Evolutionary conservation across 2,888 invertebrate genomes (phyloP), one percentile per base, ranked within the genome.

Genomic region (Beris chalybata): DNA sequence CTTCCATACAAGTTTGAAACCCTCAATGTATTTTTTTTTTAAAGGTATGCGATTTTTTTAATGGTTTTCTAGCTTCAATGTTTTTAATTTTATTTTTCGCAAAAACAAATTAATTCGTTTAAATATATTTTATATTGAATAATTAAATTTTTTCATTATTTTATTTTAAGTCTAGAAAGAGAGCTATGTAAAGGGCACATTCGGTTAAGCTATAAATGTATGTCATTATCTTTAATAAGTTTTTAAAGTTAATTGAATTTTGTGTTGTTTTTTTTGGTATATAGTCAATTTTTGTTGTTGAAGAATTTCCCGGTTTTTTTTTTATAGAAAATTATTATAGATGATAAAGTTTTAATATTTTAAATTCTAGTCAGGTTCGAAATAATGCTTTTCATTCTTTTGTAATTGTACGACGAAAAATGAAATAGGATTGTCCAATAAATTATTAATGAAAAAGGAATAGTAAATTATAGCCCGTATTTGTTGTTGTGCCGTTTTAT

Each of bases 111-210:
- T 38, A 38, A 38, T 38, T 38, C 38, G 38, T 38, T 38, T 38
- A 7, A 38, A 38, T 38, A 38, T 38, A 38, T 38, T 38, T 38
- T 38, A 7, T 38, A 7, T 38, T 38, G 38, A 38, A 38, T 38
- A 38, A 38, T 38, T 38, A 5, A 38, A 38, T 38, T 22, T 22
- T 22, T 22, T 22, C 22, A 22, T 22, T 22, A 22, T 22, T 22
- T 38, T 7, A 38, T 38, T 38, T 38, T 38, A 7, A 38, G 74
- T 75, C 76, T 78, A 78, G 75, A 80, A 78, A 79, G 77, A 79
- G 77, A 80, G 78, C 76, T 79, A 78, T 78, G 74, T 77, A 79
- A 70, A 81, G 80, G 80, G 80, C 80, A 81, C 80, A 80, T 80
- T 79, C 78, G 80, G 80, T 81, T 81, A 81, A 81, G 80, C 79